Base-by-base conservation (phyloP, 1,140 invertebrate species). In the Ylistrum balloti region DNA sequence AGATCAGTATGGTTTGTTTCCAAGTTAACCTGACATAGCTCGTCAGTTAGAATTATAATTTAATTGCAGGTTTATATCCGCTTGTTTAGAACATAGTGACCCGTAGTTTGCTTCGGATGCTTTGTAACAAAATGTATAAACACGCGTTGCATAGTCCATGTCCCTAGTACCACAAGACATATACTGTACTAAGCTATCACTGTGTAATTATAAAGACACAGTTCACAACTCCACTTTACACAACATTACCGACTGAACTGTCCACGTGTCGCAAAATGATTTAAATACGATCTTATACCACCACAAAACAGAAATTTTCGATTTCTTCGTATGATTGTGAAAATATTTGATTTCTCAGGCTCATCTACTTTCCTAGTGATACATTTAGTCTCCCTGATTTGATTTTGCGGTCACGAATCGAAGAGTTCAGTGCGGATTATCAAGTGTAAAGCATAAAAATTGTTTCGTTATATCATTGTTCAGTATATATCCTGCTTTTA, bases 31-130 rank as follows among this genome's bases (percentile, higher is more conserved):
- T 74, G 56, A 74, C n/a, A 17, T 1, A 28, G 56, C n/a, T 28
- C n/a, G n/a, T 74, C n/a, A 74, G 56, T 28, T 28, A 3, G 22
- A 74, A n/a, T n/a, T 74, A n/a, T n/a, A 74, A 74, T 74, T 74
- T 28, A 74, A 5, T n/a, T 74, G 22, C 28, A 74, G 22, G n/a
- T 28, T 17, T 22, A 74, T n/a, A 2, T 74, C 28, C n/a, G 56
- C 56, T n/a, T 3, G 9, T 28, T 28, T 74, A 28, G 56, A 28
- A 28, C 13, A 9, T 74, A 74, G 56, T 28, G 22, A 3, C 56
- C n/a, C 56, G 45, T 74, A 74, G 56, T 74, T 17, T 74, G 56
- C 56, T 74, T 74, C 17, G n/a, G 56, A 74, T 74, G 56, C 56
- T 74, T 74, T 74, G 56, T 74, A 28, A 74, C 22, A 28, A 28